A percentile compares a stretch with the other conserved stretches of the same genome.
Conservation (phyloP, 2,113 vertebrate species). For the Lucifuga dentata region DNA sequence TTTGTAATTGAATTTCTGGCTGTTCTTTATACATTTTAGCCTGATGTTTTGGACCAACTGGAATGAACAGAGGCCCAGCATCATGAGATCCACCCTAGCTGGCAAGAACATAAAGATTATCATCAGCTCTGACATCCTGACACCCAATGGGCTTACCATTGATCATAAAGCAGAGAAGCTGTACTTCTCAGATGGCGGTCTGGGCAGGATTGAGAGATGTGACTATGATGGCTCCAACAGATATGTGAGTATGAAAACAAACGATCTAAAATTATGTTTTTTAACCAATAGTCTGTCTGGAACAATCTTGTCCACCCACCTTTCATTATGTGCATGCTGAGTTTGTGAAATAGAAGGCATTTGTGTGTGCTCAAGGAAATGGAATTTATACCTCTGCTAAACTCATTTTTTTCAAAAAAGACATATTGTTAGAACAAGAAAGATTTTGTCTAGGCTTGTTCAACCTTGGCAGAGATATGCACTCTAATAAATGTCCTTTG, state of each 20-base stretch:
- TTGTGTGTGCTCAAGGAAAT: no score
- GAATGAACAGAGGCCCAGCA: constrained; percentile 98
- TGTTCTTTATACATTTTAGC: constrained; percentile 72
- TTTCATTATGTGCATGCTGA: no score
- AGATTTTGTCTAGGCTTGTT: no score
- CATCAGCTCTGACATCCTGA: constrained; percentile 92
- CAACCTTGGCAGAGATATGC: no score
- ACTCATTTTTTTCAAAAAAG: no score
- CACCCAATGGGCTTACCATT: constrained; percentile 95
- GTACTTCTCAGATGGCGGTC: constrained; percentile 95
- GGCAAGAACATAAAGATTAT: constrained; percentile 93
- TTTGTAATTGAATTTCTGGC: neutral
- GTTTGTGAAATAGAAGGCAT: no score
- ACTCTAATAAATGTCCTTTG: no score
- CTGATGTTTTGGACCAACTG: constrained; percentile 99
- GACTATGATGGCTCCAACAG: constrained; percentile 96
- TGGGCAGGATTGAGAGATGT: constrained; percentile 96
- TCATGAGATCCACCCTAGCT: constrained; percentile 93
- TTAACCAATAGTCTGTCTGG: no score
- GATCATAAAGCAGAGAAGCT: constrained; percentile 95
- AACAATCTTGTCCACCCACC: no score
- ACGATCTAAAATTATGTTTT: no score
- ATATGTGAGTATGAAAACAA: constrained; percentile 88
- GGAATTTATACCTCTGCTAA: no score
- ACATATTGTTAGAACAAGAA: no score